Evolutionary conservation across 2,888 invertebrate genomes (phyloP), one percentile per base, ranked within the genome.

Genomic region (Morpho achilles): DNA sequence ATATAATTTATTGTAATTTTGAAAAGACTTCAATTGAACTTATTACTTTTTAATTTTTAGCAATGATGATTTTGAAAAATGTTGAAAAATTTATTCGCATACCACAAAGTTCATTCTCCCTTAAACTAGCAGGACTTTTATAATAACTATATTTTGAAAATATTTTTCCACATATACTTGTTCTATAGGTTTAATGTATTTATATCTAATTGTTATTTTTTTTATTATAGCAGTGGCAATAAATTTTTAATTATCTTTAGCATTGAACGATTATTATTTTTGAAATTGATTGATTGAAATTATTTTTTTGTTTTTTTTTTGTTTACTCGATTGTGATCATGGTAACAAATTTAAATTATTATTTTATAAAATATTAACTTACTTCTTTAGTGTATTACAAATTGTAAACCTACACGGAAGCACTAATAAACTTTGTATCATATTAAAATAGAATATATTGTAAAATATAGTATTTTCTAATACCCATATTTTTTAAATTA

Each of bases 391-490:
- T 54, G 48, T 23, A 51, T 56, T 55, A 47, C 16, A 55, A 40
- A 56, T 53, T 49, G 43, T 55, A 55, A 50, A 50, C 50, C 51
- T 65, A 65, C 58, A 77, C 80, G 84, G 84, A 84, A 84, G 84
- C 84, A 82, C 84, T 82, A 82, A 78, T 75, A 76, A 81, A 77
- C 77, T 72, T 79, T 62, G 71, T 72, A 68, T 68, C 73, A 68
- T 73, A 61, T 52, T 63, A 61, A 75, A 66, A 73, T 80, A 78
- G 63, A 77, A 73, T 79, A 74, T 68, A 51, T 76, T 75, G 70
- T 54, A 46, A 56, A 51, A 56, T 59, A 57, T 57, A 60, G 44
- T 60, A 56, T 43, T 50, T 44, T 55, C 54, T 57, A 61, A 54
- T 63, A 63, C 56, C 61, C 54, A 54, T 51, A 59, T 51, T 9